Conservation (phyloP, 2,797 vertebrate species). For the Leptatherina wallacei region DNA sequence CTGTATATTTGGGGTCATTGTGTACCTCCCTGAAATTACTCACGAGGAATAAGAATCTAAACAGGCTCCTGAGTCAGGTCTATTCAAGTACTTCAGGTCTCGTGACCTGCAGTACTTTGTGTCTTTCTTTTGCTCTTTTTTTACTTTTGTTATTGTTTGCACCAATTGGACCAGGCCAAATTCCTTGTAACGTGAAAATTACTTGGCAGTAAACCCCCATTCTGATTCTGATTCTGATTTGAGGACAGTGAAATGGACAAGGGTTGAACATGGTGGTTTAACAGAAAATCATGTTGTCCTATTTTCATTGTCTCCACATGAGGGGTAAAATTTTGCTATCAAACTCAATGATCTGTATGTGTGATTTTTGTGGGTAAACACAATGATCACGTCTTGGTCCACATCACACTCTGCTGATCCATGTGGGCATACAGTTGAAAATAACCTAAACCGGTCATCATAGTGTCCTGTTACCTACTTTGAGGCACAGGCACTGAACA, state of each 20-base stretch:
- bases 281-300: not conserved
- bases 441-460: conserved; percentile 33
- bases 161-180: too few relatives aligned
- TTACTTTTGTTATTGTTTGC: too few relatives aligned
- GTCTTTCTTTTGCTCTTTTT: too few relatives aligned
- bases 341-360: not conserved
- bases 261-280: not conserved
- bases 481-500: conserved; percentile 50
- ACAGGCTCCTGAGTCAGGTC: not conserved
- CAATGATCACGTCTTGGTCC: not conserved
- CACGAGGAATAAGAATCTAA: not conserved
- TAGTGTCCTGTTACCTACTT: conserved; percentile 63
- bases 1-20: not conserved
- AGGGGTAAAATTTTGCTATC: not conserved
- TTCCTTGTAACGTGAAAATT: too few relatives aligned
- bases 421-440: conserved; percentile 46
- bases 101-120: too few relatives aligned
- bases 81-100: not conserved
- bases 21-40: not conserved
- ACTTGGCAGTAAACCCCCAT: too few relatives aligned
- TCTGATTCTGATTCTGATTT: too few relatives aligned
- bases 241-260: not conserved
- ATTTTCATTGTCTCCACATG: not conserved
- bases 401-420: conserved; percentile 20
- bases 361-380: conserved; percentile 8